Conservation (phyloP, 2,113 vertebrate species). For the Ibidorhyncha struthersii region DNA sequence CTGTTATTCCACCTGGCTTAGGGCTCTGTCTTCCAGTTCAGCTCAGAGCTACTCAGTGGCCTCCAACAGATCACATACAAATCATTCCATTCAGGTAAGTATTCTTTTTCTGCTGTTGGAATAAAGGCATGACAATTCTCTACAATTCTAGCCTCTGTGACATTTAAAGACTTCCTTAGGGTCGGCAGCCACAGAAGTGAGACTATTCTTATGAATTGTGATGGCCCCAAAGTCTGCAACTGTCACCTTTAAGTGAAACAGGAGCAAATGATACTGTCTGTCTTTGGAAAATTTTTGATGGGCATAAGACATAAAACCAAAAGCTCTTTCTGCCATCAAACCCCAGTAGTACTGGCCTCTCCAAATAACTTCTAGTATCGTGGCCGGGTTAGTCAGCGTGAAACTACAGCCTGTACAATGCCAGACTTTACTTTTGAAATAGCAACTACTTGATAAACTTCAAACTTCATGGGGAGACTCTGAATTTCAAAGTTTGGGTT, state of each 20-base stretch:
- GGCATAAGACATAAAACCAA: not conserved
- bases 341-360: not conserved
- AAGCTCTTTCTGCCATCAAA: not conserved
- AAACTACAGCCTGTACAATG: not conserved
- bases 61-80: constrained; percentile 7
- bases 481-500: not conserved
- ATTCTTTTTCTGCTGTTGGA: not conserved
- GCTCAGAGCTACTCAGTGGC: constrained; percentile 46
- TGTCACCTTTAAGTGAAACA: not conserved
- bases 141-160: not conserved
- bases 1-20: constrained; percentile 17
- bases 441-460: not conserved
- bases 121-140: not conserved
- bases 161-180: not conserved
- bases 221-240: not conserved
- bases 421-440: not conserved
- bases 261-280: not conserved
- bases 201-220: not conserved
- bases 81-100: constrained; percentile 5
- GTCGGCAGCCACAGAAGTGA: not conserved
- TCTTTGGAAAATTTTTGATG: not conserved
- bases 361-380: no score
- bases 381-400: not conserved
- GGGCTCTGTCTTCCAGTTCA: constrained; percentile 31
- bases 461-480: not conserved